phyloP scores from a whole-genome alignment of 1,140 invertebrate species.

The Camponotus floridanus region DNA sequence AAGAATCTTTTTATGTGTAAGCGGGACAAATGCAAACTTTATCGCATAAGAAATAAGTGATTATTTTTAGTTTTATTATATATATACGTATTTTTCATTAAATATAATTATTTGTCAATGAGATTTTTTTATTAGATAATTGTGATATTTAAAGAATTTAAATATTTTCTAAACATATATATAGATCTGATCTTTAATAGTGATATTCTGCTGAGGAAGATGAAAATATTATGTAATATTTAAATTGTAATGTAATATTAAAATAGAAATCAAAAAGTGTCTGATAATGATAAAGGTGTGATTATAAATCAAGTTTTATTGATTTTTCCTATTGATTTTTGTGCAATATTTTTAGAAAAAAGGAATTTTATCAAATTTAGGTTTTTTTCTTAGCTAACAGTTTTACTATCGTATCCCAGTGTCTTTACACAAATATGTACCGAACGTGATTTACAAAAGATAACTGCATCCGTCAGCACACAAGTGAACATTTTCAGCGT shows the following conservation, averaged over 20 bases:
- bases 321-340: constrained; percentile 11
- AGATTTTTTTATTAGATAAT: not conserved
- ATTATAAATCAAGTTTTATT: not conserved
- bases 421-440: constrained; percentile 65
- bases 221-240: not conserved
- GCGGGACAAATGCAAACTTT: not conserved
- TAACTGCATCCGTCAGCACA: constrained; percentile 73
- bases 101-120: not conserved
- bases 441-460: constrained; percentile 74
- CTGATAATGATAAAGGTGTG: not conserved
- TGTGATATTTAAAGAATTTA: not conserved
- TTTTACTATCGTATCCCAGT: constrained; percentile 37
- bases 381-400: not conserved
- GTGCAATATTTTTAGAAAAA: not conserved
- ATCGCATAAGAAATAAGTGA: not conserved
- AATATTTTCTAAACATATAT: not conserved
- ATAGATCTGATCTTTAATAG: not conserved
- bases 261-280: not conserved
- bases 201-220: not conserved
- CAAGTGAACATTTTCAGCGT: constrained; percentile 55
- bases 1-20: not conserved
- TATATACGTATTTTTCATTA: not conserved
- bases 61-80: not conserved
- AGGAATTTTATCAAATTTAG: constrained; percentile 44
- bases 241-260: no score